Evolutionary conservation across 2,113 vertebrate genomes (phyloP).

Genomic region (Theristicus caerulescens): DNA sequence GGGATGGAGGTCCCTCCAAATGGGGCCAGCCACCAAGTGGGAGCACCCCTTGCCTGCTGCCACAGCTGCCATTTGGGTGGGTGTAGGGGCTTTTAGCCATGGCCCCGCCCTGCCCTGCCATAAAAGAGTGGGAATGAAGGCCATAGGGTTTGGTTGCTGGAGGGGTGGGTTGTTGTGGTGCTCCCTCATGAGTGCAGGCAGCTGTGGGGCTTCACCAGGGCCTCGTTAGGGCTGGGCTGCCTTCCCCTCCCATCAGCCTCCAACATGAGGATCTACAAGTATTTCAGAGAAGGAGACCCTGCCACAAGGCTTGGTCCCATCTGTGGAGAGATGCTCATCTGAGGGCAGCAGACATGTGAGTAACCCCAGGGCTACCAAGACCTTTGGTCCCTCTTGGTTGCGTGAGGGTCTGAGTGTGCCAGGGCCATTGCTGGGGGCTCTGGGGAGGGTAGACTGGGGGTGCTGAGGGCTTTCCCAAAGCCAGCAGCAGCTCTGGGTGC

Average conservation of each 20-base stretch:
- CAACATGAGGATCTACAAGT: fast-evolving
- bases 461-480: background rate
- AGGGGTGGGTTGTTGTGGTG: fast-evolving
- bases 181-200: fast-evolving
- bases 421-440: background rate
- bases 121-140: fast-evolving
- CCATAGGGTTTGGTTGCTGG: fast-evolving
- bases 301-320: fast-evolving
- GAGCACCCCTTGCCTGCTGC: background rate
- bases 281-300: fast-evolving
- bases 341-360: fast-evolving
- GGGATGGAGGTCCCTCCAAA: fast-evolving
- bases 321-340: fast-evolving
- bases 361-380: background rate
- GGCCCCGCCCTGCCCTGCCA: background rate
- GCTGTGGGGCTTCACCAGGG: background rate
- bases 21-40: fast-evolving
- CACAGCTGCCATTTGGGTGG: background rate
- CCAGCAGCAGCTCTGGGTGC: background rate
- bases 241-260: fast-evolving
- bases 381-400: fast-evolving
- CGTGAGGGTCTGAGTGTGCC: fast-evolving
- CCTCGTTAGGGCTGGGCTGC: fast-evolving
- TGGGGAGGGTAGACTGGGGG: background rate
- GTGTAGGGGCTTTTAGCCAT: background rate